Percentiles rank a stretch among this genome's conserved stretches.
phyloP scores from a whole-genome alignment of 1,140 invertebrate species.

The Dinothrombium tinctorium region DNA sequence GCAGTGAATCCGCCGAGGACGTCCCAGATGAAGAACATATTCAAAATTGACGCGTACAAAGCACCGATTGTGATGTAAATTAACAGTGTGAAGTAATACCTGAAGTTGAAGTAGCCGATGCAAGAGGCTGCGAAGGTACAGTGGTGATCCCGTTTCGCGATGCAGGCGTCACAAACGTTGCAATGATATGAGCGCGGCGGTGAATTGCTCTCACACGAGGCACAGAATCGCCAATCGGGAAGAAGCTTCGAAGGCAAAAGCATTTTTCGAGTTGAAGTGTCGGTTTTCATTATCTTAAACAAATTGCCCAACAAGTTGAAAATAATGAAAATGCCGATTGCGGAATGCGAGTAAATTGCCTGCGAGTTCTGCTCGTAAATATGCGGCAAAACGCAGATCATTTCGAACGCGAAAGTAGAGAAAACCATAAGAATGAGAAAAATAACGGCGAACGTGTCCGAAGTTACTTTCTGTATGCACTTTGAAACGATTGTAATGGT shows the following conservation, averaged over 20 bases:
- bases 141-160: slow-evolving; percentile 80
- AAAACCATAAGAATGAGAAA: too few species aligned
- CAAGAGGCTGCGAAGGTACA: slow-evolving; percentile 73
- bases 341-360: too few species aligned
- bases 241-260: slow-evolving; percentile 16
- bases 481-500: too few species aligned
- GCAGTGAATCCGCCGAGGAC: slow-evolving; percentile 13
- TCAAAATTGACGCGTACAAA: slow-evolving; percentile 37
- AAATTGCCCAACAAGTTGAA: slow-evolving; percentile 48
- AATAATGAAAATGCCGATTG: slow-evolving; percentile 38
- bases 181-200: slow-evolving; percentile 84
- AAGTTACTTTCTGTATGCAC: too few species aligned
- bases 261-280: slow-evolving; percentile 36
- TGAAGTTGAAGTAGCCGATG: slow-evolving; percentile 63
- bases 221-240: slow-evolving; percentile 51
- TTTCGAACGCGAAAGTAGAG: too few species aligned
- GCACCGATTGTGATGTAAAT: slow-evolving; percentile 47
- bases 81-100: slow-evolving; percentile 63
- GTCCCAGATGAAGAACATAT: slow-evolving; percentile 31
- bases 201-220: slow-evolving; percentile 42
- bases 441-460: too few species aligned
- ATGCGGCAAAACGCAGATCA: too few species aligned
- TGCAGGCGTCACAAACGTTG: slow-evolving; percentile 44
- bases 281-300: slow-evolving; percentile 38
- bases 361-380: too few species aligned